phyloP scores from a whole-genome alignment of 1,140 invertebrate genomes.

The Lepidostoma basale region DNA sequence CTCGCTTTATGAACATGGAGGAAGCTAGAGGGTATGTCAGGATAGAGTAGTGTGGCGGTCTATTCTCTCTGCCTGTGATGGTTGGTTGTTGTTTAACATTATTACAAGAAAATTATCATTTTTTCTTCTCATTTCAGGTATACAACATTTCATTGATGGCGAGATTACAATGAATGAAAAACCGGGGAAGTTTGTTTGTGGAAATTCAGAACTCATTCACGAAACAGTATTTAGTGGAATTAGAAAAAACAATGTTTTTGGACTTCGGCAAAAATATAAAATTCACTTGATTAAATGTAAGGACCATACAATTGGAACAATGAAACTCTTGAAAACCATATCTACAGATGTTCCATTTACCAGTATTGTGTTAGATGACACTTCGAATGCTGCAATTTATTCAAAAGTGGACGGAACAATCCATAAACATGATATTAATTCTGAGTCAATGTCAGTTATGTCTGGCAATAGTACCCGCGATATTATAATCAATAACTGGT shows the following conservation, averaged over 20 bases:
- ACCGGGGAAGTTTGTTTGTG: constrained; percentile 23
- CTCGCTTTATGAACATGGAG: too few species aligned
- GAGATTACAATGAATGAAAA: not conserved
- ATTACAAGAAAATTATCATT: too few species aligned
- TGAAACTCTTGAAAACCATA: constrained; percentile 21
- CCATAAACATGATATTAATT: constrained; percentile 15
- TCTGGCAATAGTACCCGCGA: not conserved
- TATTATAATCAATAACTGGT: constrained; percentile 30
- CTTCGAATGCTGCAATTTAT: constrained; percentile 16
- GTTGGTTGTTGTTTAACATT: too few species aligned
- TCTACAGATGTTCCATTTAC: constrained; percentile 32
- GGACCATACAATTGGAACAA: not conserved
- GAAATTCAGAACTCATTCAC: constrained; percentile 30
- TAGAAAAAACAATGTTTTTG: constrained; percentile 14
- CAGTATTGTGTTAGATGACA: constrained; percentile 27
- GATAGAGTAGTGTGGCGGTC: too few species aligned
- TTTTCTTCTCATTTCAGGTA: constrained; percentile 31
- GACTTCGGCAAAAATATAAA: constrained; percentile 33
- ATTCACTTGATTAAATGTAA: constrained; percentile 25
- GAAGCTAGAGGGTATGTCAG: too few species aligned
- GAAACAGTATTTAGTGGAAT: constrained; percentile 27
- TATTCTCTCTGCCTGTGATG: too few species aligned
- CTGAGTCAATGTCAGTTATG: constrained; percentile 5
- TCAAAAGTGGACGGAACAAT: constrained; percentile 17
- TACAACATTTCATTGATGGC: constrained; percentile 15